Conservation (phyloP, 2,888 invertebrate genomes). For the Andricus quercusramuli region DNA sequence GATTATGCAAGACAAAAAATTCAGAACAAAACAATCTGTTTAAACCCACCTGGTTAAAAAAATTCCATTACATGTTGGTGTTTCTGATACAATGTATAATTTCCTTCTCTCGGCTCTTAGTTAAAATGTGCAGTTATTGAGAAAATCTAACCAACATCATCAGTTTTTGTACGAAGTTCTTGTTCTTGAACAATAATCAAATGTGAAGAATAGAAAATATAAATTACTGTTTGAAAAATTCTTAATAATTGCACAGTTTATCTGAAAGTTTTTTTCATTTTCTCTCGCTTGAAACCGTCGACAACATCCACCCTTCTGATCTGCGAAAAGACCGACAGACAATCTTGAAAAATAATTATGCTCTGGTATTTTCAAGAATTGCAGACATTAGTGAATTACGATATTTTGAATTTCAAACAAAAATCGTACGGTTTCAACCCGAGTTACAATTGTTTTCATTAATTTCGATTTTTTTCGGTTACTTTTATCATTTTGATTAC, state of each 20-base stretch:
- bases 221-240: no score
- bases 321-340: constrained; percentile 2
- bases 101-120: constrained; percentile 3
- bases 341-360: neutral
- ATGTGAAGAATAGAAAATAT: no score
- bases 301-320: constrained; percentile 27
- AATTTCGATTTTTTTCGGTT: constrained; percentile 43
- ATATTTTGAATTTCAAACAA: neutral
- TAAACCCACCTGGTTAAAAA: no score
- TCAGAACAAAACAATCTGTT: neutral
- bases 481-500: constrained; percentile 32
- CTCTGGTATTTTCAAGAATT: neutral
- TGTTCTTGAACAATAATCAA: no score
- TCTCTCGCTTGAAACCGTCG: neutral
- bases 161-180: no score
- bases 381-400: constrained; percentile 13
- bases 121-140: neutral
- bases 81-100: neutral
- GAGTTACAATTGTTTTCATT: constrained; percentile 32
- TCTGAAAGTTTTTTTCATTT: neutral
- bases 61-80: neutral
- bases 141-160: neutral
- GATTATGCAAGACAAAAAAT: neutral
- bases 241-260: constrained; percentile 21
- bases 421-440: constrained; percentile 2